Evolutionary conservation across 2,797 vertebrate genomes (phyloP).

Genomic region (Cichlasoma orientale): DNA sequence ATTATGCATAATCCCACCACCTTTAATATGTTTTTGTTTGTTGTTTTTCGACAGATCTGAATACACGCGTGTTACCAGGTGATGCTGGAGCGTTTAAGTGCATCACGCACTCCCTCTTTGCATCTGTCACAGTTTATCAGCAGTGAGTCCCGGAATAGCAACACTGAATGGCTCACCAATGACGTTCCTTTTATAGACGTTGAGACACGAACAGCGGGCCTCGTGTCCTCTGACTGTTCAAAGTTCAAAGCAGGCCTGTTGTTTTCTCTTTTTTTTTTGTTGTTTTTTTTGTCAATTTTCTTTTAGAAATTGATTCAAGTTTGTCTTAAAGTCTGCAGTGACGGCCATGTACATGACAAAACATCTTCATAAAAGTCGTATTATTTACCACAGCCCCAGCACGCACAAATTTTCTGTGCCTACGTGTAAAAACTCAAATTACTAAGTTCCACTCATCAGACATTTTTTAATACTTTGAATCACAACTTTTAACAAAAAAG

Average conservation of each 20-base stretch:
- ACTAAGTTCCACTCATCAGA: neutral
- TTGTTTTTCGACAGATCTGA: conserved; percentile 28
- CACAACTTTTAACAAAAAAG: neutral
- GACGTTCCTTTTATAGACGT: conserved; percentile 92
- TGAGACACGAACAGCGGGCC: conserved; percentile 68
- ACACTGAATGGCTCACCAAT: conserved; percentile 70
- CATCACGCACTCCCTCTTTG: conserved; percentile 82
- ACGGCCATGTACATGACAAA: neutral
- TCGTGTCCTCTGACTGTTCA: conserved; percentile 51
- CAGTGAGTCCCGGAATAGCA: conserved; percentile 92
- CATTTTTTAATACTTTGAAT: neutral
- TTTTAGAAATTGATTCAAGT: neutral
- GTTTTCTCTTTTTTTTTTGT: neutral
- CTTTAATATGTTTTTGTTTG: neutral
- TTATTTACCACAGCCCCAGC: neutral
- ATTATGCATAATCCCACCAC: neutral
- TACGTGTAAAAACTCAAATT: neutral
- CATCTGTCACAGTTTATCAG: conserved; percentile 97
- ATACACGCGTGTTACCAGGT: conserved; percentile 49
- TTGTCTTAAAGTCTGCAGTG: neutral
- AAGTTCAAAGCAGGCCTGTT: conserved; percentile 15
- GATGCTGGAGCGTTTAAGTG: conserved; percentile 55
- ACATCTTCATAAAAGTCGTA: neutral
- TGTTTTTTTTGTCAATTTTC: neutral
- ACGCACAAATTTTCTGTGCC: neutral